Evolutionary conservation across 2,113 vertebrate species (phyloP).

Genomic region (Indri indri): DNA sequence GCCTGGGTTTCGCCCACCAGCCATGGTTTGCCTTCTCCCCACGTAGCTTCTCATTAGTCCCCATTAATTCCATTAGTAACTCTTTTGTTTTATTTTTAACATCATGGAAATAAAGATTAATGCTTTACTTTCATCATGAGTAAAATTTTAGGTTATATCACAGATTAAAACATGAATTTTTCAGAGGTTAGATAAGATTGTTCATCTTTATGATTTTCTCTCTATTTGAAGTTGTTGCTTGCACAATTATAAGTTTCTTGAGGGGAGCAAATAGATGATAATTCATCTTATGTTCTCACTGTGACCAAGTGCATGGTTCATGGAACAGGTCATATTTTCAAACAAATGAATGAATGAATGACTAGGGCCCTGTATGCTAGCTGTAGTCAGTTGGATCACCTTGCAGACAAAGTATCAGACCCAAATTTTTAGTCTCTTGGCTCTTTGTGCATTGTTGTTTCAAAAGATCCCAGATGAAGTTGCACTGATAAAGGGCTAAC

Average conservation of each 20-base stretch:
- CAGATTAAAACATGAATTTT: background rate
- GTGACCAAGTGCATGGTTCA: background rate
- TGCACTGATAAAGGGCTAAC: background rate
- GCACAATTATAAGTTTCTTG: background rate
- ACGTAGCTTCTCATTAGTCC: background rate
- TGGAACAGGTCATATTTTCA: background rate
- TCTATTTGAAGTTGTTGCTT: background rate
- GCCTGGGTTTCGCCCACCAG: background rate
- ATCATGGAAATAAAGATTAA: background rate
- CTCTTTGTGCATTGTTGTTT: background rate
- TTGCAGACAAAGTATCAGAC: background rate
- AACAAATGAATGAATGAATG: background rate
- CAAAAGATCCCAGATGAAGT: background rate
- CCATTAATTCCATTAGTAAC: background rate
- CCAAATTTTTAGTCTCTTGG: background rate
- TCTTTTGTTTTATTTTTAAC: conserved; percentile 16
- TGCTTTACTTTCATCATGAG: background rate
- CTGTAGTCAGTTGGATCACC: background rate
- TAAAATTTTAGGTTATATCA: background rate
- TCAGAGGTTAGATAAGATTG: background rate
- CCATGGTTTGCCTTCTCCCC: background rate
- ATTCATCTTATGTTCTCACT: background rate
- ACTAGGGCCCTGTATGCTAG: background rate
- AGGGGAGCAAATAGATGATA: background rate
- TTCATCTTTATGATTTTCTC: background rate